Base-by-base conservation (phyloP, 2,113 vertebrate genomes). In the Picathartes gymnocephalus region DNA sequence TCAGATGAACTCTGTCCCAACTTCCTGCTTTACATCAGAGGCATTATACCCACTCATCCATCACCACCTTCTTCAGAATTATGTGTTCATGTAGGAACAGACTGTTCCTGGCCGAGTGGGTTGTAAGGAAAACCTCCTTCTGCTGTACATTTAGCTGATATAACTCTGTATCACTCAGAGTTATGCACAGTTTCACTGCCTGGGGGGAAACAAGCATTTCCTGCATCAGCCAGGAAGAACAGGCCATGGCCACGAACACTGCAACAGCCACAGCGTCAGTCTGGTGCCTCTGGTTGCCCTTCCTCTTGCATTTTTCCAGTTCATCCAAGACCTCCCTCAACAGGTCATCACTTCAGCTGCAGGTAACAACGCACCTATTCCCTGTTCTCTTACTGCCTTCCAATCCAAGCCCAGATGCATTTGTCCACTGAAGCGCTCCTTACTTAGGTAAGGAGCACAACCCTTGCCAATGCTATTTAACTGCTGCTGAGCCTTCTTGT, bases 241-340 rank as follows among this genome's bases (percentile, higher is more conserved):
- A 1, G 16, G 16, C 40, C 50, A 37, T 11, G 31, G 73, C 44
- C 69, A 78, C 0, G 0, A 44, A 5, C n/a, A 17, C 45, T 19
- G 44, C 42, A 62, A 90, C 12, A 73, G 48, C 64, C 30, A 2
- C 42, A 66, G 45, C 28, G 19, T 25, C 35, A 60, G 57, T 79
- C 6, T 48, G n/a, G 16, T 72, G 37, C 15, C 79, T 68, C 23
- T 16, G 13, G 23, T 37, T 54, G 45, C 70, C 27, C 18, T 78
- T 60, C 48, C 66, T 56, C 44, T 45, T 56, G 40, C 1, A 0
- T 28, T 76, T 39, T 71, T 53, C 33, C 45, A 57, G 62, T 25
- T 78, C 15, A 30, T 65, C 45, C 64, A 81, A 61, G 28, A 70
- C 9, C 5, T 69, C 22, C 25, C 42, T 90, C 48, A 79, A 56